Evolutionary conservation across 1,140 invertebrate species (phyloP).

Genomic region (Aporrectodea caliginosa): DNA sequence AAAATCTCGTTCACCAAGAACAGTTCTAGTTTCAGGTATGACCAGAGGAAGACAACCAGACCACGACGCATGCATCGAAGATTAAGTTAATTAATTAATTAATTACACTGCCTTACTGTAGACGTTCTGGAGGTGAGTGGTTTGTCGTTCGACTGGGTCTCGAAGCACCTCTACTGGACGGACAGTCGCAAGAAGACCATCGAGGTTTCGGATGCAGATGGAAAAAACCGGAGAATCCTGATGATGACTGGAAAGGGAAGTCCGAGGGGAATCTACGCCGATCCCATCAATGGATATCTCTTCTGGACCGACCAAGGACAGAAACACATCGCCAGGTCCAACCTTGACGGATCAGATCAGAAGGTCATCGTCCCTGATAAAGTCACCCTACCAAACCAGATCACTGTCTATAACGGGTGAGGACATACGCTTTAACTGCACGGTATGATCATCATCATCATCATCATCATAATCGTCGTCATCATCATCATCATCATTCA

Average conservation of each 20-base stretch:
- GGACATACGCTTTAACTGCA: neutral
- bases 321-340: slow-evolving; percentile 9
- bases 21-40: too few species aligned
- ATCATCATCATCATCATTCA: neutral
- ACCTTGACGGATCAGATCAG: slow-evolving; percentile 18
- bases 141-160: slow-evolving; percentile 81
- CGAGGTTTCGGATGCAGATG: slow-evolving; percentile 79
- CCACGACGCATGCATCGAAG: too few species aligned
- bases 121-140: slow-evolving; percentile 77
- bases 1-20: too few species aligned
- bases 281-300: slow-evolving; percentile 63
- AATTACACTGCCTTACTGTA: slow-evolving; percentile 41
- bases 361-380: slow-evolving; percentile 3
- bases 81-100: neutral
- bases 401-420: neutral
- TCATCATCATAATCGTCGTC: neutral
- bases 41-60: too few species aligned
- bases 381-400: slow-evolving; percentile 20
- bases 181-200: slow-evolving; percentile 81
- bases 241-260: slow-evolving; percentile 72
- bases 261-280: slow-evolving; percentile 84
- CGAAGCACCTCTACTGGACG: slow-evolving; percentile 87
- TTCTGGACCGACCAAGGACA: slow-evolving; percentile 27
- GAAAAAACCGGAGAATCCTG: slow-evolving; percentile 66
- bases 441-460: neutral